Conservation (phyloP, 2,797 vertebrate species). For the Harpagifer antarcticus region DNA sequence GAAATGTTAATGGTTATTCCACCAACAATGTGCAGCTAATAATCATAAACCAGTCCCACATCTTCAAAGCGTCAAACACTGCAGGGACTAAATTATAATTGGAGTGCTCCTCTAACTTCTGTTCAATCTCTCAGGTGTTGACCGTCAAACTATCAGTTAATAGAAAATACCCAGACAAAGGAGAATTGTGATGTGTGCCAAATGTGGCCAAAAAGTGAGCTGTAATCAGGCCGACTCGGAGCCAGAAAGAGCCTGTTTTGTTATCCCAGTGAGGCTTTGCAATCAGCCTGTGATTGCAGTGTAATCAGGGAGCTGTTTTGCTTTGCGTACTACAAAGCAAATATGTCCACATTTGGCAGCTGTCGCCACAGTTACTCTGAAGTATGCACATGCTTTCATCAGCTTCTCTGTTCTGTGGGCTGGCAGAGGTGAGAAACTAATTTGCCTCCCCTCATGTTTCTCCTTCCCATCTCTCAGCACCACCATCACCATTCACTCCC, state of each 20-base stretch:
- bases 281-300: conserved; percentile 66
- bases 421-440: conserved; percentile 57
- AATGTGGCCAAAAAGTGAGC: no score
- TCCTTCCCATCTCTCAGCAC: conserved; percentile 28
- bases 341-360: conserved; percentile 62
- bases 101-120: conserved; percentile 6
- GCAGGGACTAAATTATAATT: conserved; percentile 35
- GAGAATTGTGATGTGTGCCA: conserved; percentile 29
- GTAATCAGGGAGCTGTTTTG: conserved; percentile 59
- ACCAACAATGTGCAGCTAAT: conserved; percentile 1
- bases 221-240: conserved; percentile 43
- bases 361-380: conserved; percentile 53
- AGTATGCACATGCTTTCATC: conserved; percentile 32
- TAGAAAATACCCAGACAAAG: conserved; percentile 17
- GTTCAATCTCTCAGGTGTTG: conserved; percentile 39
- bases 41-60: conserved; percentile 21
- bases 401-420: conserved; percentile 32
- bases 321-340: conserved; percentile 55
- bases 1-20: no score
- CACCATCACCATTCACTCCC: conserved; percentile 1
- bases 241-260: conserved; percentile 27
- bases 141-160: conserved; percentile 13
- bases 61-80: conserved; percentile 26
- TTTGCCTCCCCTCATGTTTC: conserved; percentile 49
- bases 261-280: conserved; percentile 36